phyloP scores from a whole-genome alignment of 1,140 invertebrate species.

The Drosophila watanabei region DNA sequence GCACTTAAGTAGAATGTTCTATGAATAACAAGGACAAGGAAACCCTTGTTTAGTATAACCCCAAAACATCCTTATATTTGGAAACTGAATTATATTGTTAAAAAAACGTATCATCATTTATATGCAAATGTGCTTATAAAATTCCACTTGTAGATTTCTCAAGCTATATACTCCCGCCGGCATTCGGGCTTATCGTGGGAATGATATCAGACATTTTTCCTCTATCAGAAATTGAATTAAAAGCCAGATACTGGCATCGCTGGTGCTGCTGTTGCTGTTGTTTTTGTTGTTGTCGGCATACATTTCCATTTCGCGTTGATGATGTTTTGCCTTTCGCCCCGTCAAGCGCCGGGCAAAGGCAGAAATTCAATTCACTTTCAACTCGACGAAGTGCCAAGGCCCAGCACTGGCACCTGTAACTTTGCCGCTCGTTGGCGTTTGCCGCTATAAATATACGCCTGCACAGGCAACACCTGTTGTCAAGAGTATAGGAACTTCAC shows the following conservation, averaged over 20 bases:
- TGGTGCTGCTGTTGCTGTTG: conserved; percentile 6
- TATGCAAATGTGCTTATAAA: neutral
- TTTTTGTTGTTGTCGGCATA: conserved; percentile 31
- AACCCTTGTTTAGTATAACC: neutral
- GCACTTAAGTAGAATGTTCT: neutral
- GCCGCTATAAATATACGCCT: conserved; percentile 5
- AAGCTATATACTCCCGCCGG: neutral
- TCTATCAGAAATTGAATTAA: conserved; percentile 62
- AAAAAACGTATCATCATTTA: neutral
- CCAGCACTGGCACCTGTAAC: conserved; percentile 33
- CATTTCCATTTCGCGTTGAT: conserved; percentile 26
- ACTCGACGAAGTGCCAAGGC: conserved; percentile 55
- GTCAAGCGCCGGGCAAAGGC: conserved; percentile 54
- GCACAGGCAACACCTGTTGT: neutral
- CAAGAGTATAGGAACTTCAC: neutral
- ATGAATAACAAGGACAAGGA: too few relatives aligned
- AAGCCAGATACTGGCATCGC: conserved; percentile 20
- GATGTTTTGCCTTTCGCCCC: conserved; percentile 51
- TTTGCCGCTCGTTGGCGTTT: conserved; percentile 45
- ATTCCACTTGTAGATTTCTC: conserved; percentile 14
- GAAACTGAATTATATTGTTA: neutral
- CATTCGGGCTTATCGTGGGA: conserved; percentile 38
- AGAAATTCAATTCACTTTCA: conserved; percentile 78
- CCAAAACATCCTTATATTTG: neutral
- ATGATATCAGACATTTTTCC: conserved; percentile 58